Percentiles rank a stretch among this genome's conserved stretches.
Conservation (phyloP, 2,797 vertebrate genomes). For the Crocodylus rhombifer region DNA sequence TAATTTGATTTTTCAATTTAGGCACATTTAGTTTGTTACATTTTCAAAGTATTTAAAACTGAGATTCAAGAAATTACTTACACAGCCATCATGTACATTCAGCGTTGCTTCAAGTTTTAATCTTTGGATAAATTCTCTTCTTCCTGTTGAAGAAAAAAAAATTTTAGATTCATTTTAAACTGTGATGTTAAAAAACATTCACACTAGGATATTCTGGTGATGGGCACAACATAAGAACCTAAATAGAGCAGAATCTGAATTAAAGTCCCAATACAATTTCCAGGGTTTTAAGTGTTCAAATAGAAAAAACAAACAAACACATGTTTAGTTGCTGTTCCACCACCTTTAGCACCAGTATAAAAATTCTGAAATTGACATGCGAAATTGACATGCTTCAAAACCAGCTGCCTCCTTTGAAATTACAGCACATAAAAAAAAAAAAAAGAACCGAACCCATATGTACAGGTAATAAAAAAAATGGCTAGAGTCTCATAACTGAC, state of each 20-base stretch:
- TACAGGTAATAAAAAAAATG: background rate
- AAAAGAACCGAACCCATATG: background rate
- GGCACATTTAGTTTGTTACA: background rate
- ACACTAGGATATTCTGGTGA: background rate
- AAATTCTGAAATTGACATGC: background rate
- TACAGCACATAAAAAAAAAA: background rate
- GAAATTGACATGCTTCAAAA: background rate
- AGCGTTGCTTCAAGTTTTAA: constrained; percentile 97
- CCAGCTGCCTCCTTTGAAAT: background rate
- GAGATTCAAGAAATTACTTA: constrained; percentile 84
- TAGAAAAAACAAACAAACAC: background rate
- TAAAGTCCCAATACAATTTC: background rate
- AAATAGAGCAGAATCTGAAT: background rate
- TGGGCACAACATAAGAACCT: background rate
- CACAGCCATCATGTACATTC: constrained; percentile 97
- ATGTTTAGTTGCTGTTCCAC: background rate
- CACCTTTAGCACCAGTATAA: background rate
- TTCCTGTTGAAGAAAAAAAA: constrained; percentile 85
- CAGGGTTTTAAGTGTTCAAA: background rate
- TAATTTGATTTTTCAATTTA: background rate
- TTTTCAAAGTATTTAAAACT: background rate
- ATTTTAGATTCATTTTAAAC: constrained; percentile 22
- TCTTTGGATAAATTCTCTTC: constrained; percentile 98
- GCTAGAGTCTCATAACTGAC: background rate
- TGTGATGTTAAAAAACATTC: background rate